Evolutionary conservation across 2,888 invertebrate genomes (phyloP), one percentile per base, ranked within the genome.

Genomic region (Gari tellinella): DNA sequence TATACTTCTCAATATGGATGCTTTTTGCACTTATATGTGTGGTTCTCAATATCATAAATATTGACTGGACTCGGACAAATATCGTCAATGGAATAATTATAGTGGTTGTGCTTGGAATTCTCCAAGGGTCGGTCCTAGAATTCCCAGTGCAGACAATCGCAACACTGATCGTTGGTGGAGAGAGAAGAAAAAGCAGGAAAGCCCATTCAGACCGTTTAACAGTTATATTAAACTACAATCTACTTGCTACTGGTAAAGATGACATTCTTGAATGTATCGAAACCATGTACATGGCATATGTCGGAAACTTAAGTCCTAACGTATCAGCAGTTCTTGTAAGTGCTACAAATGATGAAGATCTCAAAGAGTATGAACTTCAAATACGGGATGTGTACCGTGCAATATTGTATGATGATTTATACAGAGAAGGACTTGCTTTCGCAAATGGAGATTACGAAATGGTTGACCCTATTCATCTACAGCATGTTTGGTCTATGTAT

Each of bases 251-350:
- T 2, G 80, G 84, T 46, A 80, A 79, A 63, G 88, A 87, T 53
- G 87, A 88, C 64, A 84, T 88, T 31, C 85, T 88, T 43, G 87
- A 88, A 63, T 86, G 88, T 62, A 69, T 87, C 41, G 81, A 86
- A 41, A 86, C 85, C 7, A 89, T 89, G 89, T 88, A 82, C 61
- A 74, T 85, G 56, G 88, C 87, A 1, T 89, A 81, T 60, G 88
- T 89, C 55, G 85, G 83, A 10, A 89, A 88, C 63, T 68, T 89
- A 17, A 79, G 82, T 51, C 82, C 82, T 14, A 86, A 85, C 66
- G 75, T 86, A 1, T 83, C 85, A 10, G 87, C 87, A 8, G 88
- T 88, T 1, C 60, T 88, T 8, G 88, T 89, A 1, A 87, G 87
- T 57, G 88, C 88, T 7, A 88, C 89, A 5, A 73, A 73, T 4